Base-by-base conservation (phyloP, 2,888 invertebrate species). In the Cantharis flavilabris region DNA sequence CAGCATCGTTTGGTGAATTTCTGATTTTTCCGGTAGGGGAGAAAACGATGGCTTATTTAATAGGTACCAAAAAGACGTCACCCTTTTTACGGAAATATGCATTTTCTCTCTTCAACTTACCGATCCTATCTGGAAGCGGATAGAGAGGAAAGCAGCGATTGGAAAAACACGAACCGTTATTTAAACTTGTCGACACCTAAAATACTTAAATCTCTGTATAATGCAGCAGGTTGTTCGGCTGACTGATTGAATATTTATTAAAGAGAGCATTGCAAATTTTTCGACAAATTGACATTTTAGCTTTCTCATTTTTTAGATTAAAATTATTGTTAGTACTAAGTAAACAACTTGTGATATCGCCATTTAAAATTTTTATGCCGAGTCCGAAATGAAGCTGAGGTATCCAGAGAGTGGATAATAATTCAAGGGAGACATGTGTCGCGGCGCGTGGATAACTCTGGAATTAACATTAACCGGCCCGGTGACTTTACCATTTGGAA, bases 381-480 rank as follows among this genome's bases (percentile, higher is more conserved):
- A 64, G 73, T 69, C 73, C 75, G 73, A 78, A 76, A 78, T 76
- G 76, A 76, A 71, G 76, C 78, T 69, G 73, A 76, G 79, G 79
- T 74, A 76, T 71, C 76, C 77, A 76, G 80, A 78, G 79, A 79
- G 76, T 79, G 81, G 79, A 81, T 81, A 81, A 81, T 81, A 81
- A 81, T 81, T 81, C 81, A 81, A 79, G 79, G 81, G 78, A 80
- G 81, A 81, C 81, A 81, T 81, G 82, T 81, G 80, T 82, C 79
- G 81, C 81, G 82, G 81, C 81, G 82, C 82, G 81, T 82, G 81
- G 81, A 81, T 82, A 82, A 82, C 80, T 82, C 81, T 79, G 80
- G 81, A 82, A 82, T 82, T 82, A 82, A 82, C 82, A 82, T 82
- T 82, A 82, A 79, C 79, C 82, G 81, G 81, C 80, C 81, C 80